Conservation (phyloP, 2,888 invertebrate species). For the Patella caerulea region DNA sequence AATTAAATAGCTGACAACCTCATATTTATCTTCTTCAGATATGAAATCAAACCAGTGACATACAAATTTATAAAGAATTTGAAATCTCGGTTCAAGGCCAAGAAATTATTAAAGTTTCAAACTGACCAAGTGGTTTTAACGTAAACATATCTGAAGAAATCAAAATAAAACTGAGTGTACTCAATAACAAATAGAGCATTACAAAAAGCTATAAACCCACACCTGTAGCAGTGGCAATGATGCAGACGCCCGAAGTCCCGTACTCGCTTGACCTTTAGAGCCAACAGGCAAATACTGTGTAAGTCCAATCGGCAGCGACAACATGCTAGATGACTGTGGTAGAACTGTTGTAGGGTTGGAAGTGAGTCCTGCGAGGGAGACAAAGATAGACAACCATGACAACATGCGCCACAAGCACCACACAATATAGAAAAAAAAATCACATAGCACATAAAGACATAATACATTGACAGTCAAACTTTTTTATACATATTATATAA, state of each 20-base stretch:
- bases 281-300: slow-evolving; percentile 65
- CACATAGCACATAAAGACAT: no score
- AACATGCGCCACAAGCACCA: not conserved
- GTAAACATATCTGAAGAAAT: no score
- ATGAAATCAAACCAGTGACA: no score
- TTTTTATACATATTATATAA: no score
- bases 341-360: slow-evolving; percentile 32
- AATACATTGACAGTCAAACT: no score
- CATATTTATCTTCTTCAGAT: no score
- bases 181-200: not conserved
- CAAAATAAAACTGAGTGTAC: no score
- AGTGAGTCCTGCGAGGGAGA: slow-evolving; percentile 24
- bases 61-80: no score
- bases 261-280: slow-evolving; percentile 51
- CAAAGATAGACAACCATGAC: slow-evolving; percentile 8
- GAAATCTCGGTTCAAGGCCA: no score
- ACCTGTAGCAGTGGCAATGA: slow-evolving; percentile 65
- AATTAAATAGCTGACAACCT: no score
- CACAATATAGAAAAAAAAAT: not conserved
- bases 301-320: slow-evolving; percentile 64
- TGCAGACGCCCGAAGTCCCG: slow-evolving; percentile 47
- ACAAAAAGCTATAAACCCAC: slow-evolving; percentile 18
- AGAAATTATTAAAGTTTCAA: no score
- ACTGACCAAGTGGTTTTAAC: no score
- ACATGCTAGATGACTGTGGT: slow-evolving; percentile 50